Evolutionary conservation across 2,888 invertebrate genomes (phyloP), one percentile per base, ranked within the genome.

Genomic region (Amaurobius ferox): DNA sequence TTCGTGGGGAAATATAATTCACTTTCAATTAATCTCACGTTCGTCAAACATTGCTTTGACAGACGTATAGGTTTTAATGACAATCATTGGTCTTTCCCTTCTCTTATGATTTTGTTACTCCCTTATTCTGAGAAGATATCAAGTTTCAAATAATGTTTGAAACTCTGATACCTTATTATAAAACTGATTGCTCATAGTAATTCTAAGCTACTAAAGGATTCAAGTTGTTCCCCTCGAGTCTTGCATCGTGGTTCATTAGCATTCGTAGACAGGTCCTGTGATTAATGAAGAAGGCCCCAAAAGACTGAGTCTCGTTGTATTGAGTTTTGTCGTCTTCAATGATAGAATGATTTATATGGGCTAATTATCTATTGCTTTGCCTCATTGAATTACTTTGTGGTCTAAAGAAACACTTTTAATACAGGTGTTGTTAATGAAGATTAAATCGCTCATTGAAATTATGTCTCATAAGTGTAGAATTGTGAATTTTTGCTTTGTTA

Each of bases 161-260:
- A 55, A 55, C 23, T n/a, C n/a, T 55, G 55, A 55, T 55, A 23
- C 55, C 55, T 55, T 55, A 55, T 55, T 55, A 19, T 55, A 55
- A 55, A 55, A 55, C 55, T 55, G 55, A 55, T 23, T 55, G 55
- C 55, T 55, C 55, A 55, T 23, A 55, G 55, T 55, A 55, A 55
- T 55, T 55, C 23, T 11, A 23, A 55, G 55, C 23, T 55, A 55
- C 23, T 55, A 23, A 55, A 55, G 55, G 23, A 55, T 23, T 55
- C 23, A 23, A 55, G 23, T 19, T 23, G 55, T 55, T 55, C 23
- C 55, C 55, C 55, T 23, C 23, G 55, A 55, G 55, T 55, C 55
- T 55, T 55, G 55, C 55, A 23, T 55, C 55, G 55, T 23, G 23
- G 55, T 55, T 23, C 55, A 55, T 55, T 55, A 55, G 55, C 55